These are phyloP conservation scores for Littorina saxatilis DNA, from an alignment of 1,140 invertebrate species.

Conservation along the genomic window DNA sequence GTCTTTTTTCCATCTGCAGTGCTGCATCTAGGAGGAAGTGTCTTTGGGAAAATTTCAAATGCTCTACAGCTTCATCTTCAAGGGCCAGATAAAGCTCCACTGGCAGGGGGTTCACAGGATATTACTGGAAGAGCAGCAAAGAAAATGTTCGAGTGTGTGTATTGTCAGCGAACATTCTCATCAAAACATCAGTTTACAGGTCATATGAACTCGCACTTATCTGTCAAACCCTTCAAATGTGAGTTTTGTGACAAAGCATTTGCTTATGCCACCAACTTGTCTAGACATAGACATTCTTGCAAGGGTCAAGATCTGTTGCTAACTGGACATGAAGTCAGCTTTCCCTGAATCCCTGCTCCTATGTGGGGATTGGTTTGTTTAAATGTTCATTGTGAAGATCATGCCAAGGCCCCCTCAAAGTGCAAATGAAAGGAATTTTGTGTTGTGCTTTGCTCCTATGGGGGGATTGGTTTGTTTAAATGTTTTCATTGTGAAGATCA, in stretches of 20 bases:
- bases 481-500: too few relatives aligned
- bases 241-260: slow-evolving; percentile 46
- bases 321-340: not conserved
- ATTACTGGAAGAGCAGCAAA: not conserved
- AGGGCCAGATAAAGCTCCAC: not conserved
- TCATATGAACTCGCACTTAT: slow-evolving; percentile 47
- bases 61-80: slow-evolving; percentile 1
- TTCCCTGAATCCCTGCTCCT: not conserved
- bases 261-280: slow-evolving; percentile 50
- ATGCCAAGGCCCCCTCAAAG: too few relatives aligned
- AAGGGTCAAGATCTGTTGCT: slow-evolving; percentile 23
- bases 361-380: too few relatives aligned
- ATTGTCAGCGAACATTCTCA: slow-evolving; percentile 40
- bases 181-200: slow-evolving; percentile 49
- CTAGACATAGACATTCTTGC: slow-evolving; percentile 43
- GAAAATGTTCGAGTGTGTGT: slow-evolving; percentile 43
- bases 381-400: too few relatives aligned
- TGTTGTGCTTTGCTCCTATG: too few relatives aligned
- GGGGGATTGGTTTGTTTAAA: too few relatives aligned
- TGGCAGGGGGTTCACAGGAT: not conserved
- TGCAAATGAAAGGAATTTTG: too few relatives aligned
- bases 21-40: not conserved
- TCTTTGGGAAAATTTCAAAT: slow-evolving; percentile 19
- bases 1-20: slow-evolving; percentile 42
- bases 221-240: slow-evolving; percentile 44